Evolutionary conservation across 2,888 invertebrate species (phyloP).

Genomic region (Atrina japonica): DNA sequence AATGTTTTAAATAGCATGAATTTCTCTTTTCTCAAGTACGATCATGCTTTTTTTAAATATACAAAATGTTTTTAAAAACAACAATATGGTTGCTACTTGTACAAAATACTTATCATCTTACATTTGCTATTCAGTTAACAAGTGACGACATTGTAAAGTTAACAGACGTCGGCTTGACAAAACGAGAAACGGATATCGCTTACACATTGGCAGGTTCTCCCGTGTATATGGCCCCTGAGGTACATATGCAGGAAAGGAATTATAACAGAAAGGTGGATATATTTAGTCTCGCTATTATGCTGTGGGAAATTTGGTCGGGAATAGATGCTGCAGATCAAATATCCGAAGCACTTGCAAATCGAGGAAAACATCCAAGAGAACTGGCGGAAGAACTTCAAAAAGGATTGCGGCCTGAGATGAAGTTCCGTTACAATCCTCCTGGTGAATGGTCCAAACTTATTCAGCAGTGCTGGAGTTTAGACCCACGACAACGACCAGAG

Average conservation of each 20-base stretch:
- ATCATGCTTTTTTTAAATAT: too few species aligned
- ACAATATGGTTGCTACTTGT: too few species aligned
- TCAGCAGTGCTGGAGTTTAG: constrained; percentile 53
- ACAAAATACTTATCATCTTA: too few species aligned
- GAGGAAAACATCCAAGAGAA: neutral
- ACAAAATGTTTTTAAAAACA: neutral
- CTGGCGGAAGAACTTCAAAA: constrained; percentile 44
- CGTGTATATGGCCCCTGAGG: constrained; percentile 67
- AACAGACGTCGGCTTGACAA: constrained; percentile 68
- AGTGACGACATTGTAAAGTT: constrained; percentile 51
- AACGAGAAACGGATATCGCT: constrained; percentile 58
- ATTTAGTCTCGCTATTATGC: constrained; percentile 54
- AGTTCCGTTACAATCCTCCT: constrained; percentile 48
- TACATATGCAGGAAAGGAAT: constrained; percentile 53
- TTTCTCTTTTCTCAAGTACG: too few species aligned
- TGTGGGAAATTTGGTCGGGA: constrained; percentile 73
- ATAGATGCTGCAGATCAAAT: constrained; percentile 62
- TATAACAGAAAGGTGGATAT: constrained; percentile 62
- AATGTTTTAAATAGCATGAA: too few species aligned
- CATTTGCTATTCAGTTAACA: too few species aligned
- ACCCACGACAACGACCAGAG: constrained; percentile 49
- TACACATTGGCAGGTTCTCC: constrained; percentile 63
- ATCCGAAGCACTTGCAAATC: constrained; percentile 39
- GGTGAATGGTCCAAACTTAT: constrained; percentile 55
- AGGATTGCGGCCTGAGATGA: constrained; percentile 40